Evolutionary conservation across 2,888 invertebrate genomes (phyloP).

Genomic region (Drosophila prolongata): DNA sequence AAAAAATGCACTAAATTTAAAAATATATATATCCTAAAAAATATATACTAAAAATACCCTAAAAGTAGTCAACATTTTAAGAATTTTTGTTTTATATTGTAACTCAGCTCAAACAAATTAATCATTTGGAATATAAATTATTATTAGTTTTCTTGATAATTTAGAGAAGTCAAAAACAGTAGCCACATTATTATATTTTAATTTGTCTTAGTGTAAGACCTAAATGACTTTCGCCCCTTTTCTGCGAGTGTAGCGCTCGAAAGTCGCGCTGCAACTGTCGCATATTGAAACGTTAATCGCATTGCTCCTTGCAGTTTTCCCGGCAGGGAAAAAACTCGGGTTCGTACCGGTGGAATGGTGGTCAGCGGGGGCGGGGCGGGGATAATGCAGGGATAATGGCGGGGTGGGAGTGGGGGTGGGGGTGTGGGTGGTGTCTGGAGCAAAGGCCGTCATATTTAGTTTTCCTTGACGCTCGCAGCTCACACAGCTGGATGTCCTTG

Average conservation of each 20-base stretch:
- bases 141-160: too few relatives aligned
- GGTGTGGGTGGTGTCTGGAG: background rate
- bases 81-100: too few relatives aligned
- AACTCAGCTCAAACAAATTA: too few relatives aligned
- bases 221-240: background rate
- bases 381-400: background rate
- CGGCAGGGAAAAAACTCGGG: conserved; percentile 35
- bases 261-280: conserved; percentile 72
- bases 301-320: conserved; percentile 55
- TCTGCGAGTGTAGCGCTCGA: conserved; percentile 23
- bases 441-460: conserved; percentile 51
- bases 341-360: conserved; percentile 21
- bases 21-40: too few relatives aligned
- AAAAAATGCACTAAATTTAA: too few relatives aligned
- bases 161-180: too few relatives aligned
- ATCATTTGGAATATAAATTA: too few relatives aligned
- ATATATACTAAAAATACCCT: background rate
- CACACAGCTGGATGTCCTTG: conserved; percentile 48
- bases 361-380: conserved; percentile 4
- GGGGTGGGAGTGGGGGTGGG: background rate
- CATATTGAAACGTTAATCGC: conserved; percentile 78
- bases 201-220: too few relatives aligned
- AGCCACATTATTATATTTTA: too few relatives aligned
- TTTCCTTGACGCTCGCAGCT: conserved; percentile 46
- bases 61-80: too few relatives aligned